phyloP scores from a whole-genome alignment of 2,888 invertebrate species.

The Halocaridina rubra region DNA sequence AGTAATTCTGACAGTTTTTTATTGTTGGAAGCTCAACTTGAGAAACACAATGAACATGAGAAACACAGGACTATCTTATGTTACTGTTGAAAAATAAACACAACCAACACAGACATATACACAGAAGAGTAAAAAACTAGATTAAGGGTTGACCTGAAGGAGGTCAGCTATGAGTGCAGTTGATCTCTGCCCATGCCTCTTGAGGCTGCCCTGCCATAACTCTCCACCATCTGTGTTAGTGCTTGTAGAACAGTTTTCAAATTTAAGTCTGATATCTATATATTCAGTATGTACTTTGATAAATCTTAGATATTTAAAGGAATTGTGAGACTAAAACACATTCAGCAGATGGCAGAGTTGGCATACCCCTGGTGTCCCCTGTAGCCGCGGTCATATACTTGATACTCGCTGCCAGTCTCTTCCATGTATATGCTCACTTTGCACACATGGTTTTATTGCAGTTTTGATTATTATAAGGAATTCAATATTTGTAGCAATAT shows the following conservation, averaged over 20 bases:
- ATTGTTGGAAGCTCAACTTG: conserved; percentile 39
- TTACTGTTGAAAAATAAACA: conserved; percentile 46
- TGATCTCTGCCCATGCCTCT: conserved; percentile 29
- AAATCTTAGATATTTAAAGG: too few species aligned
- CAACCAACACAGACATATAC: conserved; percentile 41
- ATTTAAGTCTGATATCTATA: too few species aligned
- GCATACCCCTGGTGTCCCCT: conserved; percentile 9
- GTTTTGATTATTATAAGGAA: background rate
- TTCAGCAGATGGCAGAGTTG: background rate
- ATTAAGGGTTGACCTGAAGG: conserved; percentile 21
- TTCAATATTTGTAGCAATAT: background rate
- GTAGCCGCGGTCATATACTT: conserved; percentile 22
- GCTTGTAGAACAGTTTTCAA: too few species aligned
- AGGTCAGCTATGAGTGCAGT: conserved; percentile 14
- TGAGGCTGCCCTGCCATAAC: conserved; percentile 13
- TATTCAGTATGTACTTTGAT: too few species aligned
- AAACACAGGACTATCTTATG: conserved; percentile 52
- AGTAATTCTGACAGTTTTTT: too few species aligned
- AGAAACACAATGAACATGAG: conserved; percentile 53
- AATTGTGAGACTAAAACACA: too few species aligned
- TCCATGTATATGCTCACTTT: background rate
- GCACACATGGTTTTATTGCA: background rate
- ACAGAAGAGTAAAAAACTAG: conserved; percentile 8
- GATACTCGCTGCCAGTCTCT: conserved; percentile 9
- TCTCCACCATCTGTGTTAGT: conserved; percentile 28